Evolutionary conservation across 2,888 invertebrate genomes (phyloP).

Genomic region (Bellardia bayeri): DNA sequence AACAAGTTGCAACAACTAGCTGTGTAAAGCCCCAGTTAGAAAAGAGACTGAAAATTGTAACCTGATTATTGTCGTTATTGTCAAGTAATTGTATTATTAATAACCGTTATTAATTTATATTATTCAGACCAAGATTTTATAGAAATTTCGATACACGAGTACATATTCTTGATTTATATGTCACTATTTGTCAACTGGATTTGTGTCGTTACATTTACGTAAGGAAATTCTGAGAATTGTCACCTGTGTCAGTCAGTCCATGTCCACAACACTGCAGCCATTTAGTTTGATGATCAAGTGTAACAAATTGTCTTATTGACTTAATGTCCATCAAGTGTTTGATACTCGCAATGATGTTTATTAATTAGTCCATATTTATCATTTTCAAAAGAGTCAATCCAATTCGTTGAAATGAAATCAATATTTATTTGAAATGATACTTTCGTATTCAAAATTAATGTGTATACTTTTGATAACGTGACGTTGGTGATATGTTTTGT

Average conservation of each 20-base stretch:
- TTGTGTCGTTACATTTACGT: slow-evolving; percentile 5
- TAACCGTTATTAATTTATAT: slow-evolving; percentile 67
- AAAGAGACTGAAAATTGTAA: slow-evolving; percentile 45
- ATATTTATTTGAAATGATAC: background rate
- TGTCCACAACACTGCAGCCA: background rate
- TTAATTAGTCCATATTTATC: slow-evolving; percentile 51
- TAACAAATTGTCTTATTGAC: slow-evolving; percentile 59
- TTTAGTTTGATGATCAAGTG: slow-evolving; percentile 48
- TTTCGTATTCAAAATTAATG: slow-evolving; percentile 19
- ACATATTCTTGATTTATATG: slow-evolving; percentile 62
- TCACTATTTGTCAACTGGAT: slow-evolving; percentile 66
- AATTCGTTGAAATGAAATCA: slow-evolving; percentile 29
- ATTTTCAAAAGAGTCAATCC: background rate
- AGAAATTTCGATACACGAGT: background rate
- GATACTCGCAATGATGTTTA: slow-evolving; percentile 14
- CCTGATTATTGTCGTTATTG: slow-evolving; percentile 68
- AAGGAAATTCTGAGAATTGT: slow-evolving; percentile 51
- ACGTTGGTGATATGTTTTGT: background rate
- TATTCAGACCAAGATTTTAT: background rate
- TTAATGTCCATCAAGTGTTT: slow-evolving; percentile 45
- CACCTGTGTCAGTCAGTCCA: slow-evolving; percentile 41
- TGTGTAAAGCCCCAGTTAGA: slow-evolving; percentile 6
- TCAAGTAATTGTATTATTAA: slow-evolving; percentile 71
- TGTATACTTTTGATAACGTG: slow-evolving; percentile 33
- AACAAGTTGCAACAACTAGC: slow-evolving; percentile 26